phyloP scores from a whole-genome alignment of 2,888 invertebrate genomes.

The Parnassius mnemosyne region DNA sequence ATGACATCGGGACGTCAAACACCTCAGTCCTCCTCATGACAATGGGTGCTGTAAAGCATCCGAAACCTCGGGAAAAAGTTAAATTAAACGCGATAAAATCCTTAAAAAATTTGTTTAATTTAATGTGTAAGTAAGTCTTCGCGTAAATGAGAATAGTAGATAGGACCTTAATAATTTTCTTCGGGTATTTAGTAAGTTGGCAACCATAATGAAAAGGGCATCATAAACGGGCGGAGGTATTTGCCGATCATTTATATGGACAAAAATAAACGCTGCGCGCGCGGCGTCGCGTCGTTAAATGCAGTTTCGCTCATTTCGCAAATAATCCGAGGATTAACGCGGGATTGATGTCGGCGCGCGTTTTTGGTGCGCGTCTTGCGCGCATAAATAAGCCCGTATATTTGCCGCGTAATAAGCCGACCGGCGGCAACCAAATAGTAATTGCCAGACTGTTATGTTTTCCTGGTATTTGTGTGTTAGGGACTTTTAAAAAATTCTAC shows the following conservation, averaged over 20 bases:
- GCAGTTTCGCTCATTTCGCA: conserved; percentile 64
- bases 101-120: too few relatives aligned
- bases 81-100: too few relatives aligned
- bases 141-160: too few relatives aligned
- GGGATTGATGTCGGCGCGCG: conserved; percentile 60
- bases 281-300: conserved; percentile 53
- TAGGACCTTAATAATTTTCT: too few relatives aligned
- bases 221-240: conserved; percentile 60
- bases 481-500: conserved; percentile 32
- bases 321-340: conserved; percentile 64
- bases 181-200: conserved; percentile 7
- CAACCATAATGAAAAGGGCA: conserved; percentile 37
- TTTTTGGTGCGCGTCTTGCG: conserved; percentile 53
- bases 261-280: conserved; percentile 53
- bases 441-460: conserved; percentile 48
- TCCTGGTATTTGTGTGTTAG: conserved; percentile 46
- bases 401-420: conserved; percentile 37
- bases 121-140: too few relatives aligned
- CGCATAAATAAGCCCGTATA: conserved; percentile 60
- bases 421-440: conserved; percentile 47
- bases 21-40: too few relatives aligned
- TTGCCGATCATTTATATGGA: conserved; percentile 51
- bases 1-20: too few relatives aligned
- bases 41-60: too few relatives aligned
- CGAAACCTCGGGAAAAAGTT: too few relatives aligned